A percentile compares a stretch with the other conserved stretches of the same genome.
Conservation (phyloP, 2,113 vertebrate species). For the Piprites chloris region DNA sequence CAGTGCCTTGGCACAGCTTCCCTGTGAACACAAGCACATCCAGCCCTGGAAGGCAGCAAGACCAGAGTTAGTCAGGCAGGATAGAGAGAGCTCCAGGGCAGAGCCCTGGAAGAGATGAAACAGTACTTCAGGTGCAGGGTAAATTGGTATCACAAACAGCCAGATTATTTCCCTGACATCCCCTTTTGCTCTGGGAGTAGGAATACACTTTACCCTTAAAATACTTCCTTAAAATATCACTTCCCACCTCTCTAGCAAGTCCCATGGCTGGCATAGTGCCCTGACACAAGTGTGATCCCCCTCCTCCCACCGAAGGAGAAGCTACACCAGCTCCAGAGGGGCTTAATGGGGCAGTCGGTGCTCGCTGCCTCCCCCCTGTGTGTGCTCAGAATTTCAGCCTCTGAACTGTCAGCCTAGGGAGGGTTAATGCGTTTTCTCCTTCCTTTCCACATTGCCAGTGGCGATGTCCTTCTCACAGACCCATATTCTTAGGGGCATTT, state of each 20-base stretch:
- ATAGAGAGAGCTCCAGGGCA: neutral
- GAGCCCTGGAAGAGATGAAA: neutral
- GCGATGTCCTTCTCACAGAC: slow-evolving; percentile 6
- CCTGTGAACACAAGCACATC: neutral
- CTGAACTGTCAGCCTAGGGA: neutral
- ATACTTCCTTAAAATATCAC: too few species aligned
- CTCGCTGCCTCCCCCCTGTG: neutral
- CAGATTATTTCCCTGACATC: neutral
- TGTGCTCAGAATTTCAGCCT: neutral
- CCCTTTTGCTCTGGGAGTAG: neutral
- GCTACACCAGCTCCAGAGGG: neutral
- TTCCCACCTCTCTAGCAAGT: neutral
- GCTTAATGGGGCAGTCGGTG: neutral
- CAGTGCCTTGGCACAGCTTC: neutral
- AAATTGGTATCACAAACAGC: neutral
- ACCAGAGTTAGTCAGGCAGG: neutral
- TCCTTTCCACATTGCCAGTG: slow-evolving; percentile 33
- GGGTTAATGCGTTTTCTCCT: neutral
- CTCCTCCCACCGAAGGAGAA: neutral
- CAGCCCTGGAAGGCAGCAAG: neutral
- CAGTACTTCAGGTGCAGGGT: neutral
- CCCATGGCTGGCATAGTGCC: neutral
- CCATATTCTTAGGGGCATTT: slow-evolving; percentile 36
- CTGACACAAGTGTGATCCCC: neutral
- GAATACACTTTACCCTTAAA: neutral